phyloP scores from a whole-genome alignment of 2,113 vertebrate genomes.

The Ivindomyrus marchei region DNA sequence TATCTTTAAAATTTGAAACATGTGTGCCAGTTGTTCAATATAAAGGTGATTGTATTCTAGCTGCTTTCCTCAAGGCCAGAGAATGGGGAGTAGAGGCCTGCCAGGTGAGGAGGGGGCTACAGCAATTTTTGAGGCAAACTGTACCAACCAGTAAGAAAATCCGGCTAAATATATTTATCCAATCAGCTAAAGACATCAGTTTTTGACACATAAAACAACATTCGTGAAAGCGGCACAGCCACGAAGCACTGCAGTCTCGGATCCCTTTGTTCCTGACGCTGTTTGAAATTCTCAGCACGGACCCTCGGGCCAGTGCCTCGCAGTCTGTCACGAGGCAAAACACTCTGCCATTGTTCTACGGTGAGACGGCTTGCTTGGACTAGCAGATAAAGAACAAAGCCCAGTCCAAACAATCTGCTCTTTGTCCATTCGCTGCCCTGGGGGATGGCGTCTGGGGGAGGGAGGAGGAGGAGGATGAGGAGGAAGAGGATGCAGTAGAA shows the following conservation, averaged over 20 bases:
- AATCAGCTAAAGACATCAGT: background rate
- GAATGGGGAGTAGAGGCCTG: background rate
- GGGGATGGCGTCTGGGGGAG: background rate
- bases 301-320: constrained; percentile 20
- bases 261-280: constrained; percentile 25
- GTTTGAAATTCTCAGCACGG: constrained; percentile 45
- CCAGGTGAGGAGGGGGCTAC: background rate
- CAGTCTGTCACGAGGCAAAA: constrained; percentile 29
- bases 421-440: constrained; percentile 14
- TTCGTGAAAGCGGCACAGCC: background rate
- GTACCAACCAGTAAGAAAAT: background rate
- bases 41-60: background rate
- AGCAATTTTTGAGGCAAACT: background rate
- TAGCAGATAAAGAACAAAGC: constrained; percentile 7
- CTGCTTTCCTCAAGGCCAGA: background rate
- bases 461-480: background rate
- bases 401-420: constrained; percentile 5
- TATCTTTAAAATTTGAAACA: background rate
- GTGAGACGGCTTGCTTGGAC: constrained; percentile 23
- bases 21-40: background rate
- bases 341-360: constrained; percentile 38
- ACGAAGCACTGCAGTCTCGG: constrained; percentile 9
- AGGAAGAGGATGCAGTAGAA: background rate
- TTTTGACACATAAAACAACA: background rate
- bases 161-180: background rate